A percentile compares a stretch with the other conserved stretches of the same genome.
These are phyloP conservation scores for Mactra quadrangularis DNA, from an alignment of 1,140 invertebrate species.

Conservation along the genomic window DNA sequence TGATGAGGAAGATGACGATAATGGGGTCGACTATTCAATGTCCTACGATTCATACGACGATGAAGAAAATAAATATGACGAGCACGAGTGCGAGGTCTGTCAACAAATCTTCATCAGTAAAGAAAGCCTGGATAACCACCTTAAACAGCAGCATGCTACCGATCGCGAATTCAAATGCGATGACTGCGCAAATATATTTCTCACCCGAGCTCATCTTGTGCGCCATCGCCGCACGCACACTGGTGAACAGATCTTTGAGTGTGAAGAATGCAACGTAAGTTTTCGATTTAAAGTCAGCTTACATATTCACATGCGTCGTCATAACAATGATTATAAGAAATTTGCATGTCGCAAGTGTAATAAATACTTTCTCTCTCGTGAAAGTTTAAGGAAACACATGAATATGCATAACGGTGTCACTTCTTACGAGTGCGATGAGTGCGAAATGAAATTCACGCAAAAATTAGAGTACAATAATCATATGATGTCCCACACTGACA, in stretches of 20 bases:
- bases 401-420: constrained; percentile 34
- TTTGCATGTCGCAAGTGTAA: constrained; percentile 42
- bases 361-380: constrained; percentile 48
- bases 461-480: constrained; percentile 40
- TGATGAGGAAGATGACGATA: no score
- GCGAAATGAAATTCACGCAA: constrained; percentile 35
- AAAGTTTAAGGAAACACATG: constrained; percentile 38
- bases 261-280: constrained; percentile 53
- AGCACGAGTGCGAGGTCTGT: constrained; percentile 46
- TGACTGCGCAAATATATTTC: constrained; percentile 39
- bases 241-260: constrained; percentile 43
- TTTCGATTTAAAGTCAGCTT: constrained; percentile 47
- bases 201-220: constrained; percentile 40
- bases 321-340: constrained; percentile 39
- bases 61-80: constrained; percentile 27
- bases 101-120: constrained; percentile 44
- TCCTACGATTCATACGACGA: constrained; percentile 9
- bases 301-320: constrained; percentile 52
- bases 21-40: background rate
- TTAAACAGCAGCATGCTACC: constrained; percentile 24
- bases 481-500: constrained; percentile 6
- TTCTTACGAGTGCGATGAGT: constrained; percentile 33
- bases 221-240: constrained; percentile 37
- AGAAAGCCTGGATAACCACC: constrained; percentile 36
- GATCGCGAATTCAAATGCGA: constrained; percentile 46